Base-by-base conservation (phyloP, 1,140 invertebrate species). In the Leptinotarsa texana region DNA sequence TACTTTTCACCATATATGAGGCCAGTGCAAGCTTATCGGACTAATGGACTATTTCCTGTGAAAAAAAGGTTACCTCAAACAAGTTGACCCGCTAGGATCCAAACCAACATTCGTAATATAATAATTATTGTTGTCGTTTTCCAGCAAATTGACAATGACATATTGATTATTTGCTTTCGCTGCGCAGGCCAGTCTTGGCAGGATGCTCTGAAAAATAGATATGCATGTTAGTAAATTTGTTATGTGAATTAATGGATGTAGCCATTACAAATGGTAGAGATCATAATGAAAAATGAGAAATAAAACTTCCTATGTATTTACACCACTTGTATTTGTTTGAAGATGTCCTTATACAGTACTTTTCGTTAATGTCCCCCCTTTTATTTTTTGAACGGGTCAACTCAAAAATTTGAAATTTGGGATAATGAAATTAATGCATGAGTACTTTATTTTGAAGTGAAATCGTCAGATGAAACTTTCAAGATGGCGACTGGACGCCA, bases 1-100 rank as follows among this genome's bases (percentile, higher is more conserved):
- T 57, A 18, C 15, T 57, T 17, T 57, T 57, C n/a, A 57, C 3
- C 6, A 57, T 57, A 57, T 57, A 57, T 42, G 33, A 42, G 8
- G 33, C 11, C 33, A 42, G 33, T 11, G 33, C 33, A 42, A 42
- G 11, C 8, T 42, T 42, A 42, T 42, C 33, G 8, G 33, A 11
- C 8, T 3, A 42, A 42, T 3, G 8, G 5, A 11, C 8, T 42
- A 11, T 42, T 11, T 42, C 8, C 8, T 11, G 6, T 42, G 33
- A 42, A n/a, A 62, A 62, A 62, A 33, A 3, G 15, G 8, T 69
- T 49, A 69, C 67, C 33, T 69, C 17, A 69, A 18, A 69, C 17
- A 24, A 47, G 49, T 69, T 17, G 67, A 42, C n/a, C 67, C 67
- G 13, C 13, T 69, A 13, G 15, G 13, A 6, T 69, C 67, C 3